Conservation (phyloP, 2,888 invertebrate species). For the Osmoderma eremita region DNA sequence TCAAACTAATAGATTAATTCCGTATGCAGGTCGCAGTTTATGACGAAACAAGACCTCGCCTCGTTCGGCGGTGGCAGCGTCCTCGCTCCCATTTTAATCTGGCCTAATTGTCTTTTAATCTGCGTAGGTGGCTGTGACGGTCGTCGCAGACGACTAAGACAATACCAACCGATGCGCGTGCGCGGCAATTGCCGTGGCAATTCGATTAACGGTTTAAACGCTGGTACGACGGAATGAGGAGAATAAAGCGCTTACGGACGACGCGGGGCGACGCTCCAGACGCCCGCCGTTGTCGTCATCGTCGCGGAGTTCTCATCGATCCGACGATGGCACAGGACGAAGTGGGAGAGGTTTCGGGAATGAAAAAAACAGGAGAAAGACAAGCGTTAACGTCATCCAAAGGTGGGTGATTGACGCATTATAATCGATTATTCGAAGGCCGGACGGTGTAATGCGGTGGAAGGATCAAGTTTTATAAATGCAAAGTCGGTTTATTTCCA, state of each 20-base stretch:
- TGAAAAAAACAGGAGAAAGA: conserved; percentile 4
- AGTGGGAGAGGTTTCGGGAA: background rate
- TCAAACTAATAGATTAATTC: conserved; percentile 57
- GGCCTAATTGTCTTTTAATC: conserved; percentile 55
- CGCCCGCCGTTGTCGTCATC: conserved; percentile 18
- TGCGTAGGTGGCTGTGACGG: conserved; percentile 42
- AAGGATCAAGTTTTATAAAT: too few relatives aligned
- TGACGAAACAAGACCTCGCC: conserved; percentile 52
- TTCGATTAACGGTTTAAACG: conserved; percentile 29
- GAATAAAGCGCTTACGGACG: conserved; percentile 15
- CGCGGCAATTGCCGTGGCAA: conserved; percentile 21
- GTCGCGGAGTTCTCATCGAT: conserved; percentile 14
- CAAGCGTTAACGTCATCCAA: conserved; percentile 25
- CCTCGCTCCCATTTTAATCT: conserved; percentile 57
- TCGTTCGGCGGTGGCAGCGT: conserved; percentile 14
- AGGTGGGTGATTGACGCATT: conserved; percentile 28
- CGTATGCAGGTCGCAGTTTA: conserved; percentile 50
- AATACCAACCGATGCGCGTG: background rate
- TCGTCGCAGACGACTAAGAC: too few relatives aligned
- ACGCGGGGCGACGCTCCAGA: conserved; percentile 15
- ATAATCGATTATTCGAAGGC: conserved; percentile 15
- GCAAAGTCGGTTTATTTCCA: too few relatives aligned
- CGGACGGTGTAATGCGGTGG: too few relatives aligned
- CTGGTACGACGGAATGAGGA: background rate
- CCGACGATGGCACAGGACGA: background rate